phyloP scores from a whole-genome alignment of 2,888 invertebrate species.

The Cryptophagus acutangulus region DNA sequence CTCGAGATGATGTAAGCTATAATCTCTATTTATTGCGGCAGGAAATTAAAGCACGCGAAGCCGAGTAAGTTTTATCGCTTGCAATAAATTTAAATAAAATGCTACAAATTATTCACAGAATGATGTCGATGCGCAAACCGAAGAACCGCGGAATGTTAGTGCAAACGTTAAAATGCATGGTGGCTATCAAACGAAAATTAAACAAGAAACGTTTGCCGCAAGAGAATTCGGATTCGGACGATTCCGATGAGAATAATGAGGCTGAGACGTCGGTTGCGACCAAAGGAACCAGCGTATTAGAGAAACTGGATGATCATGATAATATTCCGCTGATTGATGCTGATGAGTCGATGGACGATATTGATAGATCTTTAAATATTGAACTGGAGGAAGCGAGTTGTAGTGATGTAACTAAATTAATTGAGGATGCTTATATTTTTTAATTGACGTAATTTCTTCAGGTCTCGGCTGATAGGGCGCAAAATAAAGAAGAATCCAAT shows the following conservation, averaged over 20 bases:
- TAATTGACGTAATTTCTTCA: too few relatives aligned
- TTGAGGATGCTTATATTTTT: too few relatives aligned
- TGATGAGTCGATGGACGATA: too few relatives aligned
- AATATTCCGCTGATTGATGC: too few relatives aligned
- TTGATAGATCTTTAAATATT: too few relatives aligned
- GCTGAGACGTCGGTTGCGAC: background rate
- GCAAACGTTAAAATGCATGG: conserved; percentile 36
- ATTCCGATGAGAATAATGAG: conserved; percentile 10
- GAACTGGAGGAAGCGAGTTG: too few relatives aligned
- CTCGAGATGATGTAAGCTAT: conserved; percentile 27
- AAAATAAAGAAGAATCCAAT: too few relatives aligned
- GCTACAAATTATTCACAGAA: conserved; percentile 15
- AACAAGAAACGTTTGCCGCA: conserved; percentile 20
- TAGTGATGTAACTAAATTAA: too few relatives aligned
- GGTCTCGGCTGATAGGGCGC: too few relatives aligned
- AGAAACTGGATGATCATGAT: background rate
- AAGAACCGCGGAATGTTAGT: conserved; percentile 29
- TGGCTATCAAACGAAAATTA: conserved; percentile 31
- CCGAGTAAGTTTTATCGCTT: conserved; percentile 23
- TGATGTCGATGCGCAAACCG: conserved; percentile 29
- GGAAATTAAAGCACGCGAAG: conserved; percentile 27
- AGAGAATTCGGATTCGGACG: conserved; percentile 18
- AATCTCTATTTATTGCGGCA: conserved; percentile 23
- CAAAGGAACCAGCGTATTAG: background rate
- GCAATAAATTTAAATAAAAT: too few relatives aligned